Evolutionary conservation across 2,113 vertebrate genomes (phyloP), one percentile per base, ranked within the genome.

Genomic region (Jacana jacana): DNA sequence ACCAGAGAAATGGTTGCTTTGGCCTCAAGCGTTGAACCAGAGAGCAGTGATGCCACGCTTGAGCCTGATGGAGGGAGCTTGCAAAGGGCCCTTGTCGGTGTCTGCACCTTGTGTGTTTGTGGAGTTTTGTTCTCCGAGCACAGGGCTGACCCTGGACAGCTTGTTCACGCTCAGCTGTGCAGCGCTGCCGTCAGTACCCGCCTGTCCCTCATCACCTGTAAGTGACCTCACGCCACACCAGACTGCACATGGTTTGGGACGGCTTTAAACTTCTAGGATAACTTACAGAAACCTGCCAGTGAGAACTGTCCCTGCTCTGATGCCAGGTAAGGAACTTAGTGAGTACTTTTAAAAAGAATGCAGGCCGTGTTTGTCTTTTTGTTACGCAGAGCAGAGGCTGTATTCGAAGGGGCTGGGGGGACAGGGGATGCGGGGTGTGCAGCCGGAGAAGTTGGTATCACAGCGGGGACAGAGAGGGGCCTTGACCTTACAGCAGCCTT

Each of bases 171-270:
- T 11, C 61, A 17, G 11, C 48, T 2, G 0, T 22, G 0, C 9
- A 7, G 31, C 0, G 0, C 69, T 23, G 69, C 2, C 0, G 5
- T 8, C 7, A 2, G 15, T 8, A 7, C 13, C 48, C 1, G 1
- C 24, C 63, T 11, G 11, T 0, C 23, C 49, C 15, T 55, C 7
- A 0, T 4, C 58, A 17, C 20, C 70, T 18, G 2, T 3, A 0
- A 42, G 65, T 0, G 27, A 15, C 55, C 46, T 17, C 27, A 0
- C 33, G 2, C 17, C 54, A 5, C 12, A 1, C 1, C 20, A 11
- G 10, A 2, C 27, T 20, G 13, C 8, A 2, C 17, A 0, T 0
- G 23, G 1, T 25, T 42, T 51, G 58, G 52, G 83, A n/a, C 0
- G 1, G 16, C 12, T 63, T 46, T n/a, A 0, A 7, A 2, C 13